phyloP scores from a whole-genome alignment of 2,888 invertebrate genomes.

The Rhagonycha fulva region DNA sequence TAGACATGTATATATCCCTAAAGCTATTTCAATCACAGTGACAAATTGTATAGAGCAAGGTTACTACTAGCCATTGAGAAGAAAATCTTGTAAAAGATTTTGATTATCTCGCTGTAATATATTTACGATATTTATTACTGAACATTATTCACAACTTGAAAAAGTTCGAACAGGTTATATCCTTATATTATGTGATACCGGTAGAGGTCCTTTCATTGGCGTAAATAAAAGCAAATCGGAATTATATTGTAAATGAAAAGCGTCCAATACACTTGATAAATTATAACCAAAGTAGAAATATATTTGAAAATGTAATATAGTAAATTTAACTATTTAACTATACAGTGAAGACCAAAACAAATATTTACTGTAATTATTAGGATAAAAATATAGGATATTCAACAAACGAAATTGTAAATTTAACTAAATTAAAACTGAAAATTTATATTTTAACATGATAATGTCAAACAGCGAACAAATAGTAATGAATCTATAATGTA shows the following conservation, averaged over 20 bases:
- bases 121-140: neutral
- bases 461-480: neutral
- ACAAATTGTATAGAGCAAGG: conserved; percentile 47
- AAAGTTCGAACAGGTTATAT: neutral
- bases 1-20: conserved; percentile 53
- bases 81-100: neutral
- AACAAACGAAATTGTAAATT: neutral
- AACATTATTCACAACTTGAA: neutral
- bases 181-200: neutral
- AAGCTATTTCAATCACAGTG: conserved; percentile 54
- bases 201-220: neutral
- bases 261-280: neutral
- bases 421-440: neutral
- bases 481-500: neutral
- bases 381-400: neutral
- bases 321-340: neutral
- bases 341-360: neutral
- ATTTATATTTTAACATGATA: neutral
- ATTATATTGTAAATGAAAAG: neutral
- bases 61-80: conserved; percentile 6
- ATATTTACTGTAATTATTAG: neutral
- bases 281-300: neutral
- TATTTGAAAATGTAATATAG: neutral
- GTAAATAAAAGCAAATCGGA: neutral
- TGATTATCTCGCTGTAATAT: neutral